A percentile compares a stretch with the other conserved stretches of the same genome.
phyloP scores from a whole-genome alignment of 2,113 vertebrate species.

The Columba janthina region DNA sequence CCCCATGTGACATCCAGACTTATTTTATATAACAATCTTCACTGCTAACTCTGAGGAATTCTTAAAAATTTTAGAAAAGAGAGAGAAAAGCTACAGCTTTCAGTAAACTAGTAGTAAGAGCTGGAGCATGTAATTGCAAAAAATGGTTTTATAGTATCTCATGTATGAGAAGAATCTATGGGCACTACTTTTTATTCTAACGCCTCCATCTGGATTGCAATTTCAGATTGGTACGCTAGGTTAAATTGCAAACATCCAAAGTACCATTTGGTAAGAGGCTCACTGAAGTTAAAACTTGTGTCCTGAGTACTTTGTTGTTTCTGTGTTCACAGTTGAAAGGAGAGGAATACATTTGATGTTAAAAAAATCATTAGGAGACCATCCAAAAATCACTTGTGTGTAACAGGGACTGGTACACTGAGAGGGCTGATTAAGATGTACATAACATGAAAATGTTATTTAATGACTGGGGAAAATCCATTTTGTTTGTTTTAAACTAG shows the following conservation, averaged over 20 bases:
- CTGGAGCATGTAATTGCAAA: background rate
- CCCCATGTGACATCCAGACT: background rate
- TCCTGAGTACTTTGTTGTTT: background rate
- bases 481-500: background rate
- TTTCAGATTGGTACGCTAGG: background rate
- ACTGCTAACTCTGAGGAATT: background rate
- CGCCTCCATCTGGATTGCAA: background rate
- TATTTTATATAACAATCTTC: background rate
- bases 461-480: background rate
- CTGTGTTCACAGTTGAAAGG: background rate
- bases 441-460: background rate
- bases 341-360: background rate
- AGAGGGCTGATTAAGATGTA: background rate
- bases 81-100: background rate
- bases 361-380: background rate
- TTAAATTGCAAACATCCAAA: conserved; percentile 3
- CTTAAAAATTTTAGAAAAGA: background rate
- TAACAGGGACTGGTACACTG: background rate
- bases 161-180: background rate
- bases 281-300: background rate
- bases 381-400: background rate
- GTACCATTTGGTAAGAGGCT: background rate
- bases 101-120: background rate
- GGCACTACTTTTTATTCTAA: background rate
- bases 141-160: background rate